Evolutionary conservation across 2,888 invertebrate genomes (phyloP).

Genomic region (Dichetophora obliterata): DNA sequence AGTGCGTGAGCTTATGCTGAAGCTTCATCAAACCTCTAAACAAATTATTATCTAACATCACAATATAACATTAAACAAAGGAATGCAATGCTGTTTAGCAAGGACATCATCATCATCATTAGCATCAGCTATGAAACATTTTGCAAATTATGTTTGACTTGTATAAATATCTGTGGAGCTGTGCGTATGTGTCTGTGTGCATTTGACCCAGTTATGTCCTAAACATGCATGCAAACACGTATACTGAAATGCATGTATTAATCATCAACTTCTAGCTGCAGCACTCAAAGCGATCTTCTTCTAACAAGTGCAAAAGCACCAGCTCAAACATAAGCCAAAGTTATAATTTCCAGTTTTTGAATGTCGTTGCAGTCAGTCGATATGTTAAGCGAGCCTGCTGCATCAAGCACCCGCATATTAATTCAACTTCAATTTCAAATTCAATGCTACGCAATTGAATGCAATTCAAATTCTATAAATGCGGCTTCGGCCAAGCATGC

Average conservation of each 20-base stretch:
- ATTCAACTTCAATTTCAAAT: slow-evolving; percentile 2
- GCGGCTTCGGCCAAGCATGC: neutral
- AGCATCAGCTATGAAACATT: neutral
- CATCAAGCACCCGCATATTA: neutral
- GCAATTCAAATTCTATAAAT: neutral
- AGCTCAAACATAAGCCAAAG: neutral
- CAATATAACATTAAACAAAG: slow-evolving; percentile 1
- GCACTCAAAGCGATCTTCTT: slow-evolving; percentile 11
- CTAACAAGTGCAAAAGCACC: neutral
- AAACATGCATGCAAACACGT: slow-evolving; percentile 1
- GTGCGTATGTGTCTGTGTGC: neutral
- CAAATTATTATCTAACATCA: slow-evolving; percentile 28
- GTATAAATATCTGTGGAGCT: neutral
- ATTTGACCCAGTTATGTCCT: slow-evolving; percentile 24
- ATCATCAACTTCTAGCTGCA: slow-evolving; percentile 40
- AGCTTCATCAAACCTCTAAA: neutral
- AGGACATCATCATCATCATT: slow-evolving; percentile 22
- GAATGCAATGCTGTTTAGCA: neutral
- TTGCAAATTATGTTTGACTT: neutral
- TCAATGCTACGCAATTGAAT: slow-evolving; percentile 13
- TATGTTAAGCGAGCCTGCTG: neutral
- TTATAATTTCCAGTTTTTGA: neutral
- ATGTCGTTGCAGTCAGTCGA: neutral
- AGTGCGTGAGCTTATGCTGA: too few relatives aligned
- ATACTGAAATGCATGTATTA: slow-evolving; percentile 21